A percentile compares a stretch with the other conserved stretches of the same genome.
phyloP scores from a whole-genome alignment of 2,797 vertebrate genomes.

The Dendrocincla tyrannina region DNA sequence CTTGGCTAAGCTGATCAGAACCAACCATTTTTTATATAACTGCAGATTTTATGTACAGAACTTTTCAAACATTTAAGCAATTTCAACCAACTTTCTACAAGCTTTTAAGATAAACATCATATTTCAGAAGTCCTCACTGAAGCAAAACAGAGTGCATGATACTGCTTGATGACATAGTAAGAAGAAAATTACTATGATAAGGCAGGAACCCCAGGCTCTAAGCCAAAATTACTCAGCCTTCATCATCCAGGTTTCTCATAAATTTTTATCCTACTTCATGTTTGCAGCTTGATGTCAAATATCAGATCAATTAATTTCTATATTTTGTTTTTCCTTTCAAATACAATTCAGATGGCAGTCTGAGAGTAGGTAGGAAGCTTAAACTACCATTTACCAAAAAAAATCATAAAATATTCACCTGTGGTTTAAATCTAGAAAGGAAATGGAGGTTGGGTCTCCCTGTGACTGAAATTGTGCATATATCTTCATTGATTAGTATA shows the following conservation, averaged over 20 bases:
- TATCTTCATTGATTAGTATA: neutral
- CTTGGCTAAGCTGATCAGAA: neutral
- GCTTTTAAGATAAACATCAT: neutral
- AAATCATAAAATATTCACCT: neutral
- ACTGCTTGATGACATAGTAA: neutral
- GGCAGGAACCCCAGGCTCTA: accelerated
- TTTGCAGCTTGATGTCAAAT: neutral
- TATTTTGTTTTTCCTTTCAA: neutral
- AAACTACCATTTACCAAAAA: neutral
- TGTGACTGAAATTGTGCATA: neutral
- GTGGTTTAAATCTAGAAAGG: neutral
- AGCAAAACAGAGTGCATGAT: neutral
- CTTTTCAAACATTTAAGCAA: neutral
- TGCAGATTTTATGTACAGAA: neutral
- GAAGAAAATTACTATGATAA: neutral
- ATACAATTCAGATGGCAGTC: neutral
- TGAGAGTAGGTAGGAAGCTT: neutral
- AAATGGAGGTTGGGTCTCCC: neutral
- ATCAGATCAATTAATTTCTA: neutral
- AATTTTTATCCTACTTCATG: neutral
- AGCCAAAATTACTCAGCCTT: neutral
- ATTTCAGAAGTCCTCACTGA: neutral
- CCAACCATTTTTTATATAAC: neutral
- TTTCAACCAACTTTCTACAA: neutral
- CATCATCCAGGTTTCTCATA: neutral